phyloP scores from a whole-genome alignment of 92 coral and sea anemone genomes.

The Phymanthus crucifer region DNA sequence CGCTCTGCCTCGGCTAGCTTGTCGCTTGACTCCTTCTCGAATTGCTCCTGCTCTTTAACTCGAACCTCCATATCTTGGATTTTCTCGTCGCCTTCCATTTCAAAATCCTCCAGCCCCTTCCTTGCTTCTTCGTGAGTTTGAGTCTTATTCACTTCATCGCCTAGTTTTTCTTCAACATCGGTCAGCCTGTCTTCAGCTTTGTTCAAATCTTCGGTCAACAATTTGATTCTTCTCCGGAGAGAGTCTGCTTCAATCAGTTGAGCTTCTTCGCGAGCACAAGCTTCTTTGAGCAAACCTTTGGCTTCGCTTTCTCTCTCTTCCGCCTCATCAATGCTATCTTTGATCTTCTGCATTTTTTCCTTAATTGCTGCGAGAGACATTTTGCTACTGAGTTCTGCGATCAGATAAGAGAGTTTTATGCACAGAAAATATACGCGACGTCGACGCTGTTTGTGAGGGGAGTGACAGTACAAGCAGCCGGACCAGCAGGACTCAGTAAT shows the following conservation, averaged over 20 bases:
- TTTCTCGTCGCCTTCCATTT: conserved; percentile 86
- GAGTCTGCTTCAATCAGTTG: conserved; percentile 61
- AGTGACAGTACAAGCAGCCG: conserved; percentile 19
- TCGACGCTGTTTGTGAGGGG: conserved; percentile 20
- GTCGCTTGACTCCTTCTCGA: conserved; percentile 55
- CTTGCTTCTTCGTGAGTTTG: conserved; percentile 61
- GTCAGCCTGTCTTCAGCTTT: conserved; percentile 50
- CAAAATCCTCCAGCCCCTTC: conserved; percentile 74
- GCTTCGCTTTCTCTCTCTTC: conserved; percentile 73
- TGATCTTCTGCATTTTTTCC: conserved; percentile 56
- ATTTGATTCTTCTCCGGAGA: conserved; percentile 49
- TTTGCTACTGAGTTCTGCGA: not conserved
- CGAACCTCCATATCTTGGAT: conserved; percentile 51
- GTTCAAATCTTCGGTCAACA: conserved; percentile 52
- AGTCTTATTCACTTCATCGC: conserved; percentile 44
- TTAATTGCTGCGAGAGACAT: conserved; percentile 64
- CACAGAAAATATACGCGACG: not conserved
- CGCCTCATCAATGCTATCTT: conserved; percentile 71
- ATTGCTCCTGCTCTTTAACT: conserved; percentile 49
- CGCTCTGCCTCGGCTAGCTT: conserved; percentile 70
- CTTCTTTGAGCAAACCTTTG: conserved; percentile 53
- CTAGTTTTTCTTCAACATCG: conserved; percentile 45
- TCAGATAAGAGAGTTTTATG: not conserved
- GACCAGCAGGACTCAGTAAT: conserved; percentile 39
- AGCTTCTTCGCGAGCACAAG: conserved; percentile 43